Base-by-base conservation (phyloP, 2,113 vertebrate species). In the Amblyopsis rosae region DNA sequence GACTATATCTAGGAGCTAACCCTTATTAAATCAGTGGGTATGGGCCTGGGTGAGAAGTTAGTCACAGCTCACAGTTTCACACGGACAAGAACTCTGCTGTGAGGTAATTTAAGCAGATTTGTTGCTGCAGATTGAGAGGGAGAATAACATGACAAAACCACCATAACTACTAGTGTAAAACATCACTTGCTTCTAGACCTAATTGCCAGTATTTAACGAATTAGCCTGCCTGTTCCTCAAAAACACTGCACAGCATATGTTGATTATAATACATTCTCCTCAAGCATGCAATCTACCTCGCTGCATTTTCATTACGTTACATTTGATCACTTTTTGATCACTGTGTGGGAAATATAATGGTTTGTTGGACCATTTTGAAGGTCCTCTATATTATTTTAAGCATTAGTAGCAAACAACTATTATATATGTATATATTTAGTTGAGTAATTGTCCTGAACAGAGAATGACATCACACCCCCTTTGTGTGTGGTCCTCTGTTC, bases 181-280 rank as follows among this genome's bases (percentile, higher is more conserved):
- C 65, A 80, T 72, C 72, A 69, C 75, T 86, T 79, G 67, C 58
- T 75, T 75, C 33, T 60, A 35, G 6, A 68, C 61, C 35, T 75
- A 80, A 84, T 77, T 85, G 73, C 56, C 58, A 62, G 75, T 85
- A 82, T 70, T 51, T 60, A 72, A 79, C 73, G 17, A 81, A 65
- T 75, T 33, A 73, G 49, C 50, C 17, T 69, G 35, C n/a, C 4
- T 35, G 53, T 53, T 65, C 4, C 60, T 74, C 53, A 53, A 69
- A 62, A 59, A 55, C 66, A 64, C 49, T 5, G 11, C 54, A 12
- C 61, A 72, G 74, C 67, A 70, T 49, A 78, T 67, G 83, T 73
- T 82, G 76, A 83, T 84, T 83, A 67, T 61, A 58, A 74, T 72
- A 67, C 50, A 74, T 72, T 84, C 59, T 77, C 19, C 54, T 57